Percentiles rank a stretch among this genome's conserved stretches.
These are phyloP conservation scores for Lutjanus argentimaculatus DNA, from an alignment of 2,797 vertebrate species.

Conservation along the genomic window DNA sequence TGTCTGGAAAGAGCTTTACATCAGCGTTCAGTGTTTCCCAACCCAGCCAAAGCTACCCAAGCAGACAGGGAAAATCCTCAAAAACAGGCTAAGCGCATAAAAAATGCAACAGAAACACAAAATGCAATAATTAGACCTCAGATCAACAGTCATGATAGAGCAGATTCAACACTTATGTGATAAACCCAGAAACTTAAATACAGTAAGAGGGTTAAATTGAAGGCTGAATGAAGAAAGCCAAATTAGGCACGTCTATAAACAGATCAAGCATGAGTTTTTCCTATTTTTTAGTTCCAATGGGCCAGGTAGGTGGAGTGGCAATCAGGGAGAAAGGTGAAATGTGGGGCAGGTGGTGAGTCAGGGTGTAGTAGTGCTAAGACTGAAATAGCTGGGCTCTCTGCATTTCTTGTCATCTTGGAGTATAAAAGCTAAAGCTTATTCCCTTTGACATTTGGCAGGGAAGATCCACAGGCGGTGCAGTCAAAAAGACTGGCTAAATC, in stretches of 20 bases:
- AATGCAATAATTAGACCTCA: neutral
- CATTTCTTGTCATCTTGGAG: neutral
- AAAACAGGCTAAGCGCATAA: neutral
- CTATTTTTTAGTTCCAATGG: neutral
- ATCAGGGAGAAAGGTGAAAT: constrained; percentile 2
- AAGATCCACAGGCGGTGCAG: neutral
- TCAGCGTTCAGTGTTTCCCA: neutral
- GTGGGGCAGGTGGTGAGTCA: constrained; percentile 12
- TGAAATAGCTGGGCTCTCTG: neutral
- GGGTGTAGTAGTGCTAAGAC: neutral
- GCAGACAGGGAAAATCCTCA: neutral
- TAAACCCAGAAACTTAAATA: neutral
- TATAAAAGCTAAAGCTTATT: neutral
- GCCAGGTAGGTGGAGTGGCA: constrained; percentile 22
- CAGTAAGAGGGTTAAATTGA: constrained; percentile 9
- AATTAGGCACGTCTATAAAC: neutral
- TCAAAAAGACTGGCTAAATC: neutral
- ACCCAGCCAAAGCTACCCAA: neutral
- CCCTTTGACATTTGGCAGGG: constrained; percentile 12
- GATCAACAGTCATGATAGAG: neutral
- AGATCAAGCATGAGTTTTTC: neutral
- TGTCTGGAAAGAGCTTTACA: constrained; percentile 33
- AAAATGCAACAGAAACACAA: neutral
- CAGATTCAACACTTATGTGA: neutral
- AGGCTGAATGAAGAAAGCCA: constrained; percentile 4